Conservation (phyloP, 92 coral and sea anemone species). For the Bergia sp. region DNA sequence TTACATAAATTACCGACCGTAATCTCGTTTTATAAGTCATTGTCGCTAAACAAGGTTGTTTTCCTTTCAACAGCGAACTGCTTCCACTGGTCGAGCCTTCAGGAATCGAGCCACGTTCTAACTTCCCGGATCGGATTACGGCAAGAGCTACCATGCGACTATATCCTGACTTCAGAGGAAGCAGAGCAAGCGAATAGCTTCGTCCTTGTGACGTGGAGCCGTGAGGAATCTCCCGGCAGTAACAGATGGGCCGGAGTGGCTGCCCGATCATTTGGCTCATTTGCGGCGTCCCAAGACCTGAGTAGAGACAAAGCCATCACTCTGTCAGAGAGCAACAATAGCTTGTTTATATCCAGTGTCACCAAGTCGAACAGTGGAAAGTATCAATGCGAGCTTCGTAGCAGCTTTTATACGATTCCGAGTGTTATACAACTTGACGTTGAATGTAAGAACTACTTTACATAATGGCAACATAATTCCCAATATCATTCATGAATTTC, state of each 20-base stretch:
- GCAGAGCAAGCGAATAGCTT: conserved; percentile 34
- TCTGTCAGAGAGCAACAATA: conserved; percentile 20
- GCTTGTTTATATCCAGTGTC: conserved; percentile 43
- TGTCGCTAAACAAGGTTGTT: background rate
- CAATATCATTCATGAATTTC: background rate
- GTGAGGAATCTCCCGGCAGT: conserved; percentile 45
- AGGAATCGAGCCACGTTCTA: conserved; percentile 52
- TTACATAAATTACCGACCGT: background rate
- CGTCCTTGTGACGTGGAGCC: conserved; percentile 51
- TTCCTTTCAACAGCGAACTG: background rate
- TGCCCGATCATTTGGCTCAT: conserved; percentile 35
- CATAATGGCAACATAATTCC: background rate
- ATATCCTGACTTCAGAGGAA: conserved; percentile 43
- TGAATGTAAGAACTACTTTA: conserved; percentile 39
- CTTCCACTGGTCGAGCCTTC: conserved; percentile 54
- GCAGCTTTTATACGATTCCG: conserved; percentile 59
- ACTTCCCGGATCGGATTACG: conserved; percentile 41
- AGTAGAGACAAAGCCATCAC: background rate
- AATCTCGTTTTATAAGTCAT: background rate
- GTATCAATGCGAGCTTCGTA: conserved; percentile 58
- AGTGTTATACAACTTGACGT: conserved; percentile 47
- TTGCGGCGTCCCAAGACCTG: conserved; percentile 29
- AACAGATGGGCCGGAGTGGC: conserved; percentile 49
- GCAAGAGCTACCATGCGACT: conserved; percentile 47
- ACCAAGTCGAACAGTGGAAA: conserved; percentile 30